A percentile compares a stretch with the other conserved stretches of the same genome.
Conservation (phyloP, 2,888 invertebrate species). For the Pyrrhia umbra region DNA sequence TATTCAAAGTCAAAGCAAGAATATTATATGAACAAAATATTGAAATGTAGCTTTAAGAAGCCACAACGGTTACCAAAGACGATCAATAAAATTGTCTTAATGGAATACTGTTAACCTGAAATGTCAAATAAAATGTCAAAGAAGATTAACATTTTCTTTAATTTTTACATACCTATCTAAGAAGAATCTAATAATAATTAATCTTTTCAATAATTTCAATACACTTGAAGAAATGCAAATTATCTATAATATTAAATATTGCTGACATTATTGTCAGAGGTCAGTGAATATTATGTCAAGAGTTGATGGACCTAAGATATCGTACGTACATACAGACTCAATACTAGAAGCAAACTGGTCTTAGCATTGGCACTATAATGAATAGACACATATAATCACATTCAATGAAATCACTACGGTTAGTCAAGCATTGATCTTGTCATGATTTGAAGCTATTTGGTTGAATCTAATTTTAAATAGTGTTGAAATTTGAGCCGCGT, state of each 20-base stretch:
- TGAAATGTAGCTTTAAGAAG: not conserved
- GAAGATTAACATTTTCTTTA: no score
- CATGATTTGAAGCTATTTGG: not conserved
- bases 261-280: slow-evolving; percentile 42
- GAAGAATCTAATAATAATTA: not conserved
- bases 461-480: no score
- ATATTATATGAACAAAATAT: not conserved
- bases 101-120: no score
- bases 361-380: slow-evolving; percentile 13
- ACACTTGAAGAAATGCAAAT: slow-evolving; percentile 8
- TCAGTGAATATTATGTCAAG: slow-evolving; percentile 43
- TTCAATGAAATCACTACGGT: slow-evolving; percentile 32
- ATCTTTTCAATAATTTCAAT: not conserved
- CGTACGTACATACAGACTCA: slow-evolving; percentile 9
- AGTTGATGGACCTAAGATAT: slow-evolving; percentile 37
- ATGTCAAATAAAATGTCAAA: no score
- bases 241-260: slow-evolving; percentile 20
- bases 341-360: slow-evolving; percentile 30
- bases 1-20: not conserved
- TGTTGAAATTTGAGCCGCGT: no score
- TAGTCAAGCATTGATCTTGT: not conserved
- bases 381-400: slow-evolving; percentile 14
- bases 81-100: no score
- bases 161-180: no score
- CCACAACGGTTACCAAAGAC: no score